Conservation (phyloP, 2,888 invertebrate genomes). For the Glaucopsyche alexis region DNA sequence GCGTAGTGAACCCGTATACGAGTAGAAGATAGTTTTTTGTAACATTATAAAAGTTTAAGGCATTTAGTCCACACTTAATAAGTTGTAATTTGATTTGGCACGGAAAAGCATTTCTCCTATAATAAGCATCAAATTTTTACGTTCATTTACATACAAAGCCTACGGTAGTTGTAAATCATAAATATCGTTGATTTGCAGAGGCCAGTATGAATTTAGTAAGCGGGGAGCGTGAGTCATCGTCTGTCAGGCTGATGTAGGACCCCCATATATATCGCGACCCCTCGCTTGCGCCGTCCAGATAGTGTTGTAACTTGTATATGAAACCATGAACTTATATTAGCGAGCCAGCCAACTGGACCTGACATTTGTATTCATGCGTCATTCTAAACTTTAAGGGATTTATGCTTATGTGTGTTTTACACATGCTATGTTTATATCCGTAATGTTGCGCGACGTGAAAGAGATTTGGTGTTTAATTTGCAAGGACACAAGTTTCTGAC, state of each 20-base stretch:
- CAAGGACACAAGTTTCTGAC: too few species aligned
- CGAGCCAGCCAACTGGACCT: neutral
- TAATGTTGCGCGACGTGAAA: too few species aligned
- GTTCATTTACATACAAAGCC: neutral
- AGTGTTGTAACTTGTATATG: neutral
- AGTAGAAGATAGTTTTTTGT: too few species aligned
- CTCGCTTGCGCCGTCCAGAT: neutral
- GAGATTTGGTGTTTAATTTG: too few species aligned
- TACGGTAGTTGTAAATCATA: neutral
- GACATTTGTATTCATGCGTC: conserved; percentile 1
- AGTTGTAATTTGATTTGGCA: too few species aligned
- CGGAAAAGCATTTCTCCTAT: too few species aligned
- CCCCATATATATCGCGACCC: conserved; percentile 14
- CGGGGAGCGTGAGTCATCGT: conserved; percentile 21
- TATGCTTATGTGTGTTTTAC: neutral
- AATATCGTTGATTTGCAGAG: conserved; percentile 17
- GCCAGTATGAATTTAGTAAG: conserved; percentile 22
- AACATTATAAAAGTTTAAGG: too few species aligned
- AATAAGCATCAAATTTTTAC: too few species aligned
- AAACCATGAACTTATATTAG: conserved; percentile 13
- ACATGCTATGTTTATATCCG: too few species aligned
- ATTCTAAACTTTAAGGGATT: conserved; percentile 2
- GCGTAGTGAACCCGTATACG: too few species aligned
- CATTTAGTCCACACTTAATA: too few species aligned
- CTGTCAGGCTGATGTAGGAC: conserved; percentile 20